Evolutionary conservation across 1,140 invertebrate genomes (phyloP), one percentile per base, ranked within the genome.

Genomic region (Whitmania pigra): DNA sequence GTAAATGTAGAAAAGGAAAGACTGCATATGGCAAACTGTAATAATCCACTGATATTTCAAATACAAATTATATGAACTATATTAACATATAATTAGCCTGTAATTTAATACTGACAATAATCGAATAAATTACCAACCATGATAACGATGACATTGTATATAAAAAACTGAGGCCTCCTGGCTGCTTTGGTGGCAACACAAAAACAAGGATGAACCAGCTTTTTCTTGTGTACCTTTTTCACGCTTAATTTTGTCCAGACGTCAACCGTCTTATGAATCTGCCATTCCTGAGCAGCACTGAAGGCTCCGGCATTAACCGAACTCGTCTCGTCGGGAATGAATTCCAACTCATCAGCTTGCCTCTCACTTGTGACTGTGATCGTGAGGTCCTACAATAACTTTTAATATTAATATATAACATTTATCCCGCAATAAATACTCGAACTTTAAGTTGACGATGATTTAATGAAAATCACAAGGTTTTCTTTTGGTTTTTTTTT

Each of bases 21-120:
- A 67, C 73, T 72, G 57, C 78, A 75, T 71, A 80, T 79, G 74
- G 80, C 73, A 55, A 79, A 71, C 79, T 81, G 78, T 63, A 77
- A 75, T 27, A 27, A 27, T 57, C 25, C 22, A 25, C 20, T 9
- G 22, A 63, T 63, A 17, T 13, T 31, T 31, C 2, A 25, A 13
- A 25, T 63, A 7, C 13, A 49, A 49, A 63, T 31, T 2, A 20
- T 63, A 7, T 13, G 29, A 1, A 13, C 5, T 63, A 17, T 31
- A 29, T 25, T 63, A 63, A 31, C 13, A 63, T 13, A 7, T 25
- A 13, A 5, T 4, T 63, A 20, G 20, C 9, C 20, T 31, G 20
- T 9, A 31, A 13, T 20, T 63, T 27, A 25, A 9, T 13, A 49
- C 11, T 15, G 43, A 49, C 43, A 63, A 63, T 13, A 63, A 31